These are phyloP conservation scores for Drosophila azteca DNA, from an alignment of 1,140 invertebrate genomes.

Conservation along the genomic window DNA sequence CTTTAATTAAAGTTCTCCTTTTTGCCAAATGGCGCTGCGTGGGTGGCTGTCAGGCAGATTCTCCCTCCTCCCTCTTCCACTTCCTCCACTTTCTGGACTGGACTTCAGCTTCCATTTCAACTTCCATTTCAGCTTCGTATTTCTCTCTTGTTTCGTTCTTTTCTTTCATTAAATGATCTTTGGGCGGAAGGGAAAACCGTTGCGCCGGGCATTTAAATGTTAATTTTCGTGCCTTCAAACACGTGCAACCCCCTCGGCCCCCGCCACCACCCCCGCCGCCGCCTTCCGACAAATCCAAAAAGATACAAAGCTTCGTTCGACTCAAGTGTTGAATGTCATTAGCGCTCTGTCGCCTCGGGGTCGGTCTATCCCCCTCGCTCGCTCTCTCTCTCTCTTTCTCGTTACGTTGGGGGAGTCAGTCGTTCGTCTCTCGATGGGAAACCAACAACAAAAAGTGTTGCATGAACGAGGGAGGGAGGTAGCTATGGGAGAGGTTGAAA, in stretches of 20 bases:
- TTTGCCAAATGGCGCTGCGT: constrained; percentile 31
- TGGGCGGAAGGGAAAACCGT: constrained; percentile 54
- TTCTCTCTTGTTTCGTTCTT: constrained; percentile 1
- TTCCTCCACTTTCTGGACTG: constrained; percentile 3
- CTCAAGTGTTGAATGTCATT: constrained; percentile 74
- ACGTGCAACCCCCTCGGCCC: constrained; percentile 31
- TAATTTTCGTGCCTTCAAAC: constrained; percentile 49
- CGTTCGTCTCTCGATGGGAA: constrained; percentile 48
- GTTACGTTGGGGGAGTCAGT: constrained; percentile 47
- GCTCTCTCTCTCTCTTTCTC: too few species aligned
- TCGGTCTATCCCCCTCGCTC: constrained; percentile 24
- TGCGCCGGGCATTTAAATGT: constrained; percentile 67
- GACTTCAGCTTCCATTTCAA: constrained; percentile 18
- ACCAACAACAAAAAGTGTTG: constrained; percentile 2
- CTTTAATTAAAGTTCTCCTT: constrained; percentile 52
- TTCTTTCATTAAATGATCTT: constrained; percentile 41
- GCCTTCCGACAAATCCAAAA: not conserved
- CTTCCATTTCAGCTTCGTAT: constrained; percentile 25
- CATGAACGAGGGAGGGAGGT: not conserved
- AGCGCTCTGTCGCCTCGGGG: constrained; percentile 68
- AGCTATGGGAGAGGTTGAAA: not conserved
- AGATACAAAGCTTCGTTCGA: constrained; percentile 22
- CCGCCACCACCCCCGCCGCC: too few species aligned
- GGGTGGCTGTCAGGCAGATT: constrained; percentile 29
- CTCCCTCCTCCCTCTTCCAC: not conserved